Base-by-base conservation (phyloP, 1,140 invertebrate species). In the Drosophila sp. region DNA sequence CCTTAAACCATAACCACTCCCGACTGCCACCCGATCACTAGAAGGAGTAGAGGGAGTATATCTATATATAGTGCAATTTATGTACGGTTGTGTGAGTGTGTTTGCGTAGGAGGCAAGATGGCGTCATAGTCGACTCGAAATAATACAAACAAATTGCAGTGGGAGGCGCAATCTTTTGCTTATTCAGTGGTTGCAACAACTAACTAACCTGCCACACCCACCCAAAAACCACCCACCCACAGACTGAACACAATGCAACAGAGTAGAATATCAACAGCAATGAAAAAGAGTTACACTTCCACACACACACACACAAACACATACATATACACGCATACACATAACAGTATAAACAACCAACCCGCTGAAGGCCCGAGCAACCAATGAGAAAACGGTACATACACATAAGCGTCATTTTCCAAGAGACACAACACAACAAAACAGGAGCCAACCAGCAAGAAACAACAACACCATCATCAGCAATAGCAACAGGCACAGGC, bases 381-480 rank as follows among this genome's bases (percentile, higher is more conserved):
- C 84, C 84, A 87, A 87, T 87, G 80, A 63, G 80, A 87, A 61
- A 74, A 32, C 84, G 64, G 64, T 71, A 67, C 63, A 68, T 67
- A 56, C 76, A 61, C 70, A 78, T 82, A 81, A 79, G 83, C 82
- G 83, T 86, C 83, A 89, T 86, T 72, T 87, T 78, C 83, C 84
- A 87, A 50, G 80, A 89, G 82, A 89, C 83, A 87, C 84, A 87
- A 87, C 84, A 87, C 84, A 87, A 87, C 84, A 87, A 87, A 87
- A 87, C 84, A 87, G 84, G 80, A 89, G 84, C 83, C 84, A 87
- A 87, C 83, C 84, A 83, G 83, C 81, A 86, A 86, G 63, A 84
- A 73, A 80, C 83, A 83, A 79, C 69, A 86, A 78, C 75, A 83
- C 69, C 68, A 76, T 54, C 62, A 80, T 17, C 67, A 63, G 55